These are phyloP conservation scores for Apis dorsata DNA, from an alignment of 1,140 invertebrate species.

Conservation along the genomic window DNA sequence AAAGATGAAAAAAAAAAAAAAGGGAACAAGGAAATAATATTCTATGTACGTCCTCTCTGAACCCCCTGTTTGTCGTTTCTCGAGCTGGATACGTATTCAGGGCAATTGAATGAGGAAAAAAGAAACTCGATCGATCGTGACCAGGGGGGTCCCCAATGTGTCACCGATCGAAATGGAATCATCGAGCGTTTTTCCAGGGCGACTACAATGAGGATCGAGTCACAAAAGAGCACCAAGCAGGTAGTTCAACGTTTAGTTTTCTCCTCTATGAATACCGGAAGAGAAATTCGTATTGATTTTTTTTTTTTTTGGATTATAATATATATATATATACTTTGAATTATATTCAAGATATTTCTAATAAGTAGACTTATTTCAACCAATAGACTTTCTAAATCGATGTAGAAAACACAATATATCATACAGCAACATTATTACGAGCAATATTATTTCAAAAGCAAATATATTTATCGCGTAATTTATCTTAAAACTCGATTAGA, in stretches of 20 bases:
- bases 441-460: too few species aligned
- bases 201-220: conserved; percentile 49
- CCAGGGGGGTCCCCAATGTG: conserved; percentile 46
- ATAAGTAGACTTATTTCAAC: too few species aligned
- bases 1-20: neutral
- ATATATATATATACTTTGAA: too few species aligned
- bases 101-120: conserved; percentile 61
- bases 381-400: too few species aligned
- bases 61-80: conserved; percentile 17
- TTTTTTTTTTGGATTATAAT: accelerated
- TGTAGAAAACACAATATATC: too few species aligned
- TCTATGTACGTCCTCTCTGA: conserved; percentile 33
- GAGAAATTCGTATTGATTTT: neutral
- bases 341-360: neutral
- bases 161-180: conserved; percentile 62
- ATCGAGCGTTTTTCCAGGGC: conserved; percentile 55
- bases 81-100: conserved; percentile 31
- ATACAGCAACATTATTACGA: too few species aligned
- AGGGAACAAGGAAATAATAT: conserved; percentile 55
- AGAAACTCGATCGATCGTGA: conserved; percentile 58
- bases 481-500: too few species aligned
- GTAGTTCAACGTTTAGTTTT: conserved; percentile 41
- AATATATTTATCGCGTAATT: too few species aligned
- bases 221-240: conserved; percentile 41
- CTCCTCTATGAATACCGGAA: conserved; percentile 38